These are phyloP conservation scores for Fregata magnificens DNA, from an alignment of 2,113 vertebrate genomes.

Conservation along the genomic window DNA sequence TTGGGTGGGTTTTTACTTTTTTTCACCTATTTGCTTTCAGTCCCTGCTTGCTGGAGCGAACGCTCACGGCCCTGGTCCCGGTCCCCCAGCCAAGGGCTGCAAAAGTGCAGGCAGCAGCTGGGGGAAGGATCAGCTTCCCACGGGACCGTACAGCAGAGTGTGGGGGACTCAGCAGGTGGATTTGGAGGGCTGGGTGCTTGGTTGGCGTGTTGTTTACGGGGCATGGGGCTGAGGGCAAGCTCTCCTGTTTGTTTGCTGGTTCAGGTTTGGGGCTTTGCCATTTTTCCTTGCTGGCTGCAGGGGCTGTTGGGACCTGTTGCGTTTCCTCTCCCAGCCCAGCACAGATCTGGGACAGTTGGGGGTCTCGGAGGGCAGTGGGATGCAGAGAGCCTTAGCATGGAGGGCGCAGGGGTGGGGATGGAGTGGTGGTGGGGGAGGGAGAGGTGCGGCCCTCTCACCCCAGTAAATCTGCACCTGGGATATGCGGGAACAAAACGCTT, in stretches of 20 bases:
- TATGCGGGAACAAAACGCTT: background rate
- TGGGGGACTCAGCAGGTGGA: background rate
- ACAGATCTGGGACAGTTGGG: rapidly evolving
- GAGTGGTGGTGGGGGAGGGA: rapidly evolving
- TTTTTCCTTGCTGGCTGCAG: background rate
- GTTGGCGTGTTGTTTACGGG: rapidly evolving
- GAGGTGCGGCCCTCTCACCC: background rate
- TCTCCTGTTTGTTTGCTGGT: background rate
- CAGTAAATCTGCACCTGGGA: background rate
- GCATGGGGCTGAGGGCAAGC: background rate
- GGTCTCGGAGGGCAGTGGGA: background rate
- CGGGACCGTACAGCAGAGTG: background rate
- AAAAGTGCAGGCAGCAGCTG: background rate
- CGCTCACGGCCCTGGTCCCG: rapidly evolving
- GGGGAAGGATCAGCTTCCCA: background rate
- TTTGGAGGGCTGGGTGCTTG: rapidly evolving
- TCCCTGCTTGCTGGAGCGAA: too few species aligned
- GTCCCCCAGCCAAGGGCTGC: background rate
- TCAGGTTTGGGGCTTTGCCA: background rate
- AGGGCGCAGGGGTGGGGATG: background rate
- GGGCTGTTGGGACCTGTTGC: background rate
- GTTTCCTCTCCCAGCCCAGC: background rate
- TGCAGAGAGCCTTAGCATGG: background rate
- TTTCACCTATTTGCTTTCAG: background rate
- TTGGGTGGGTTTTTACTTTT: background rate